phyloP scores from a whole-genome alignment of 1,140 invertebrate genomes.

The Microplitis demolitor region DNA sequence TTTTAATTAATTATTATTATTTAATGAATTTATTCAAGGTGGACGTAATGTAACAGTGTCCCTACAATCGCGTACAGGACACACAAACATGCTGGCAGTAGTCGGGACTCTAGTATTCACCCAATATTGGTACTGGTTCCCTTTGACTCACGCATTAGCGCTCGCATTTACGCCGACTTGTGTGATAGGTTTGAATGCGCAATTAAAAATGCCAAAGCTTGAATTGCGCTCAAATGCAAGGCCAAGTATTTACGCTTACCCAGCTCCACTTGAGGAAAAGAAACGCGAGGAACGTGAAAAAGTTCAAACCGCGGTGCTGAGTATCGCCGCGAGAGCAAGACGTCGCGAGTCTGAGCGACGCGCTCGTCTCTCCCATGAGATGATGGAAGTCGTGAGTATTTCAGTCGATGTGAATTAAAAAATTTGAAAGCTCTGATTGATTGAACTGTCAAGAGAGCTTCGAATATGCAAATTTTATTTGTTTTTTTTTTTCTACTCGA shows the following conservation, averaged over 20 bases:
- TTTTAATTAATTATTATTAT: not conserved
- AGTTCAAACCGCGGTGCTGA: slow-evolving; percentile 95
- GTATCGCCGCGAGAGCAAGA: slow-evolving; percentile 90
- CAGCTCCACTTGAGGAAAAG: slow-evolving; percentile 95
- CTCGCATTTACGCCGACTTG: slow-evolving; percentile 96
- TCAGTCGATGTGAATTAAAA: too few relatives aligned
- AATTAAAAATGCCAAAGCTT: slow-evolving; percentile 96
- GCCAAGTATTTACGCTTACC: slow-evolving; percentile 95
- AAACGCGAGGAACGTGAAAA: slow-evolving; percentile 96
- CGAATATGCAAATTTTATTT: too few relatives aligned
- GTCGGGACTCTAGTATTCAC: slow-evolving; percentile 98
- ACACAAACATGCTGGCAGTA: slow-evolving; percentile 96
- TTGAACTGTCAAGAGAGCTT: not conserved
- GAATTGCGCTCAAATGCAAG: slow-evolving; percentile 92
- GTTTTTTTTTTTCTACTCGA: not conserved
- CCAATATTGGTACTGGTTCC: slow-evolving; percentile 99
- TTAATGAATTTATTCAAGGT: slow-evolving; percentile 65
- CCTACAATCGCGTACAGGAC: slow-evolving; percentile 94
- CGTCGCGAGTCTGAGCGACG: slow-evolving; percentile 74
- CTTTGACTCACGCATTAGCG: slow-evolving; percentile 92
- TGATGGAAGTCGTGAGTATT: slow-evolving; percentile 73
- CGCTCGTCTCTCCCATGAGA: slow-evolving; percentile 67
- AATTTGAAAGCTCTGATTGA: slow-evolving; percentile 24
- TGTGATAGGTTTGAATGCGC: slow-evolving; percentile 91
- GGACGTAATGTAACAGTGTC: slow-evolving; percentile 97